Evolutionary conservation across 2,888 invertebrate species (phyloP), one percentile per base, ranked within the genome.

Genomic region (Pachycephus smyrnensis): DNA sequence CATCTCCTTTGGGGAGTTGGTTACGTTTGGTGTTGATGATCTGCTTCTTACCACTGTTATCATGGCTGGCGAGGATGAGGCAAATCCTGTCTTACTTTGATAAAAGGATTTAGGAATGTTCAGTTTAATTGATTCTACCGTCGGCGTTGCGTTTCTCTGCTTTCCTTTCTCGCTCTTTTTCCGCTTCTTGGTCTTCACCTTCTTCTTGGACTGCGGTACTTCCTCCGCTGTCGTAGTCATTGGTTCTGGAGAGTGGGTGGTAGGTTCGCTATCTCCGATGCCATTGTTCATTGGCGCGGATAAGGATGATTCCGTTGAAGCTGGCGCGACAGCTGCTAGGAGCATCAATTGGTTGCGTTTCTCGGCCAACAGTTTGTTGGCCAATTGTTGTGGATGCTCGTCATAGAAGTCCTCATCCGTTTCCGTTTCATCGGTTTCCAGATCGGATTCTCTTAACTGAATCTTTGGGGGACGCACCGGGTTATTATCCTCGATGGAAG

Each of bases 381-480:
- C 96, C 80, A 95, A 90, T 86, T 93, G 93, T 86, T 96, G 96
- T 0, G 97, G 97, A 90, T 96, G 94, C 86, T 96, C 94, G 89
- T 97, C 97, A 89, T 97, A 97, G 91, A 97, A 97, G 85, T 97
- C 97, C 92, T 97, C 97, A 90, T 97, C 97, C 0, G 97, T 97
- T 82, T 96, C 96, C 75, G 96, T 95, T 90, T 97, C 96, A 30
- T 96, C 95, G 0, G 97, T 97, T 85, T 97, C 97, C 76, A 97
- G 93, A 91, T 97, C 97, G 0, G 96, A 96, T 92, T 97, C 97
- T 68, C 94, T 93, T 81, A 97, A 94, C 1, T 94, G 92, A 1
- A 94, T 93, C 84, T 95, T 95, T 31, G 92, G 92, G 4, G 83
- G 83, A 33, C 84, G 82, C 3, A 84, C 79, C 23, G 85, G 83